These are phyloP conservation scores for Agrochola lychnidis DNA, from an alignment of 2,888 invertebrate species.

Conservation along the genomic window DNA sequence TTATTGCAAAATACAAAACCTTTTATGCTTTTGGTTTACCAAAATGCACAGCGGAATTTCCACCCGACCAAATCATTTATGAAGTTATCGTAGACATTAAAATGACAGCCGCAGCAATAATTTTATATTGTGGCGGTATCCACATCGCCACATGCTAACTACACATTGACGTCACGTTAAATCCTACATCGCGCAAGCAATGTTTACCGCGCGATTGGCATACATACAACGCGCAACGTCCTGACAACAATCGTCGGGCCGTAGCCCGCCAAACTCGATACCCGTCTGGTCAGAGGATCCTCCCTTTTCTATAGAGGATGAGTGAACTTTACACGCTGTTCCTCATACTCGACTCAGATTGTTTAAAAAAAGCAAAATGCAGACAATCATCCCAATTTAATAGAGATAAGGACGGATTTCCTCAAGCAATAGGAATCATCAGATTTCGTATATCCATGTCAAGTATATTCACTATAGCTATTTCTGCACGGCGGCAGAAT, in stretches of 20 bases:
- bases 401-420: not conserved
- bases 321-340: too few relatives aligned
- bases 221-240: too few relatives aligned
- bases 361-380: not conserved
- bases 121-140: not conserved
- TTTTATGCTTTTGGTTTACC: constrained; percentile 13
- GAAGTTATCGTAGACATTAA: not conserved
- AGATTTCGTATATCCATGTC: not conserved
- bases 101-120: not conserved
- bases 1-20: constrained; percentile 18
- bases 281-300: too few relatives aligned
- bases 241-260: too few relatives aligned
- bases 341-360: too few relatives aligned
- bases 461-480: not conserved
- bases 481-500: not conserved
- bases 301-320: too few relatives aligned
- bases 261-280: too few relatives aligned
- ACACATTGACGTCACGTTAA: too few relatives aligned
- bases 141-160: too few relatives aligned
- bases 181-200: too few relatives aligned
- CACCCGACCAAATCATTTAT: not conserved
- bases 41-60: constrained; percentile 28
- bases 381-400: not conserved
- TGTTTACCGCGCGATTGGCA: too few relatives aligned
- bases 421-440: not conserved